A percentile compares a stretch with the other conserved stretches of the same genome.
These are phyloP conservation scores for Acanthosepion esculentum DNA, from an alignment of 2,888 invertebrate species.

Conservation along the genomic window DNA sequence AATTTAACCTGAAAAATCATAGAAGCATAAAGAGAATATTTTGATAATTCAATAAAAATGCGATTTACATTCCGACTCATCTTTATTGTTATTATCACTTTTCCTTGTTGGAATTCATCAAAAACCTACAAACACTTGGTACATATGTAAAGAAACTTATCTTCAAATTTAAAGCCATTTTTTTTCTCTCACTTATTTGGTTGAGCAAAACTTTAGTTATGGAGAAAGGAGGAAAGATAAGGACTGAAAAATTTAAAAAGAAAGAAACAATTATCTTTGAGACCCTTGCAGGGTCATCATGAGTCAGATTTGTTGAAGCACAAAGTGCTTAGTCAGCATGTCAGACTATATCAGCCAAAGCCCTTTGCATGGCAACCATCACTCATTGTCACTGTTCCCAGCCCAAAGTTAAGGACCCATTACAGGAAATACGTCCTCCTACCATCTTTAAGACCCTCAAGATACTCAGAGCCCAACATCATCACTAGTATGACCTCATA, in stretches of 20 bases:
- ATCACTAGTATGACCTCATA: background rate
- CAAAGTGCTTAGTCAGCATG: background rate
- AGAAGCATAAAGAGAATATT: too few relatives aligned
- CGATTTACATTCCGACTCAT: too few relatives aligned
- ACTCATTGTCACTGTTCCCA: background rate
- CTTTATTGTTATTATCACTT: too few relatives aligned
- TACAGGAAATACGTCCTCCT: background rate
- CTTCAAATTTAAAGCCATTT: background rate
- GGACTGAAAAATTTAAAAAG: background rate
- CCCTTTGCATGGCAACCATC: background rate
- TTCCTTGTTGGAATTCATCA: too few relatives aligned
- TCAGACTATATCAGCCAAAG: background rate
- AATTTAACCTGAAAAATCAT: too few relatives aligned
- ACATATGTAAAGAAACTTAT: background rate
- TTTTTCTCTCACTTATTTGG: background rate
- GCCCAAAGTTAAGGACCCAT: background rate
- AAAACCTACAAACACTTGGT: background rate
- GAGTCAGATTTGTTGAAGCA: background rate
- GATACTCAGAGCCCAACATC: background rate
- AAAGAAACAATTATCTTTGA: background rate
- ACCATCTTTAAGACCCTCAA: background rate
- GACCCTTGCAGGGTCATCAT: background rate
- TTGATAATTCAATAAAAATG: too few relatives aligned
- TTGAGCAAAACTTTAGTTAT: background rate
- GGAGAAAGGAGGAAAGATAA: background rate